Conservation (phyloP, 1,140 invertebrate species). For the Amyelois transitella region DNA sequence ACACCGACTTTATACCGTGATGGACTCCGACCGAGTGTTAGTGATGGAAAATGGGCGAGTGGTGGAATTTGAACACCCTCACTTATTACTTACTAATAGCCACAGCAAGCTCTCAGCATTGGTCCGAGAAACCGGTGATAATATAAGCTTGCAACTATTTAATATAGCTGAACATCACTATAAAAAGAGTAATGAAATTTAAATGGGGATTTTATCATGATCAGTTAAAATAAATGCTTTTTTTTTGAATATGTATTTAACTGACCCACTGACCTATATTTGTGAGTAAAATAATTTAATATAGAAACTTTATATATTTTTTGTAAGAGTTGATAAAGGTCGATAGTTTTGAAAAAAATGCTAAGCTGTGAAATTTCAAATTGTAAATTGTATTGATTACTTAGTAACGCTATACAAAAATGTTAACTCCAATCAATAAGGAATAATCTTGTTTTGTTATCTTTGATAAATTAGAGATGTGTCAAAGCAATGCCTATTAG, state of each 20-base stretch:
- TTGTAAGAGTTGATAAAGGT: no score
- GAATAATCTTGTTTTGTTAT: no score
- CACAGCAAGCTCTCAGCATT: slow-evolving; percentile 48
- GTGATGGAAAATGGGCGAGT: slow-evolving; percentile 81
- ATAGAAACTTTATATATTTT: no score
- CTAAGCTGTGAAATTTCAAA: no score
- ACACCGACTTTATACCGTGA: slow-evolving; percentile 83
- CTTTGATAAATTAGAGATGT: no score
- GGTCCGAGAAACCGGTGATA: slow-evolving; percentile 56
- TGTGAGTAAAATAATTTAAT: no score
- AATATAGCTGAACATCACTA: neutral
- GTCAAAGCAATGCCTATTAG: no score
- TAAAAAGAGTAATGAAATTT: neutral
- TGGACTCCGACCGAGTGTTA: slow-evolving; percentile 83
- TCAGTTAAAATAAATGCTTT: neutral
- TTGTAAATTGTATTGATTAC: no score
- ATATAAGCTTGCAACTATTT: neutral
- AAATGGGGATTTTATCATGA: neutral
- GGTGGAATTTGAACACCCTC: slow-evolving; percentile 78
- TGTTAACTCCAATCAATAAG: no score
- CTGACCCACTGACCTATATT: no score
- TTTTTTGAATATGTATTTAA: neutral
- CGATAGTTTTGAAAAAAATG: no score
- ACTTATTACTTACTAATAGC: slow-evolving; percentile 70
- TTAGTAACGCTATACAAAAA: no score